phyloP scores from a whole-genome alignment of 1,140 invertebrate genomes.

The Augochlora pura region DNA sequence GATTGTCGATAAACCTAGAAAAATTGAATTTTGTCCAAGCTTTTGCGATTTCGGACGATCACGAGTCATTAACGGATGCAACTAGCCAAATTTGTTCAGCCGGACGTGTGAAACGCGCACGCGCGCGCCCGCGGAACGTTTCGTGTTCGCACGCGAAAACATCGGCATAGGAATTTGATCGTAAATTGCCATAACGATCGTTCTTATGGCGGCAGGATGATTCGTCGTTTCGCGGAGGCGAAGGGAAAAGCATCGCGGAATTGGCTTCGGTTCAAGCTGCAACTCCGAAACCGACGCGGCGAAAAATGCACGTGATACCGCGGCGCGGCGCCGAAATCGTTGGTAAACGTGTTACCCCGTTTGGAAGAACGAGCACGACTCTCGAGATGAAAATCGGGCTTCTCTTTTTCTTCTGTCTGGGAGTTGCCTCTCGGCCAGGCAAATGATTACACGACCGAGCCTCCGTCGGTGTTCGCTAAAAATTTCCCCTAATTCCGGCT shows the following conservation, averaged over 20 bases:
- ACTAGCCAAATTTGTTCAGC: background rate
- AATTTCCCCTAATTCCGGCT: too few species aligned
- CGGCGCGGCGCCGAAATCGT: background rate
- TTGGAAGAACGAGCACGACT: background rate
- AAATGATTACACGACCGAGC: background rate
- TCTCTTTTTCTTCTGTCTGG: background rate
- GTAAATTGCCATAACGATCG: conserved; percentile 56
- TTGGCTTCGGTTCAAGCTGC: conserved; percentile 54
- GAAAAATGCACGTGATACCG: conserved; percentile 36
- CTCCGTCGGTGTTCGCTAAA: background rate
- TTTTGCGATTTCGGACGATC: too few species aligned
- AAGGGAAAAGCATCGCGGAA: conserved; percentile 41
- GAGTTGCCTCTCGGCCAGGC: too few species aligned
- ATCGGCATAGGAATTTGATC: conserved; percentile 56
- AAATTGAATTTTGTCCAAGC: too few species aligned
- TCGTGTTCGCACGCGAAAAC: background rate
- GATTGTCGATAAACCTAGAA: too few species aligned
- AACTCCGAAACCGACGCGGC: conserved; percentile 43
- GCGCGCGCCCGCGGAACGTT: conserved; percentile 1
- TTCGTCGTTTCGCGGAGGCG: conserved; percentile 16
- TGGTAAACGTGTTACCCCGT: conserved; percentile 31
- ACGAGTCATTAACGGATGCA: background rate
- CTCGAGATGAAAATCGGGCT: background rate
- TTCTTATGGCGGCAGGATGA: conserved; percentile 42
- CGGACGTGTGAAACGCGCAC: conserved; percentile 3